Percentiles rank a stretch among this genome's conserved stretches.
Conservation (phyloP, 2,888 invertebrate genomes). For the Leptinotarsa haldemani region DNA sequence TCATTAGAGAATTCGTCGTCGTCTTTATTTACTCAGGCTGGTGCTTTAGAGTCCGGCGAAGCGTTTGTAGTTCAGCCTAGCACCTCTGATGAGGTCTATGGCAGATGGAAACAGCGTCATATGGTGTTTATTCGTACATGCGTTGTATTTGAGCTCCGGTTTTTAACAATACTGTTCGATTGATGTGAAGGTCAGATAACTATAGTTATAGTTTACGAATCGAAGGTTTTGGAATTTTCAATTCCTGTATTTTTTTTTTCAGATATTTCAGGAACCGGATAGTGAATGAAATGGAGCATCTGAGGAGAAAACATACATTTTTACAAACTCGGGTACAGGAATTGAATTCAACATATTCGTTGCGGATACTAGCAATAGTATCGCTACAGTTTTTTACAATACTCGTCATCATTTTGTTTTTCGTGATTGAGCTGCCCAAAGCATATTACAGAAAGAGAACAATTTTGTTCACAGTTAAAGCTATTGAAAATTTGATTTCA, state of each 20-base stretch:
- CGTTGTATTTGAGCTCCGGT: too few species aligned
- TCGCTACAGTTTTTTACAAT: background rate
- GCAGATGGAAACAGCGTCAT: too few species aligned
- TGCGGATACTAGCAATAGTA: slow-evolving; percentile 1
- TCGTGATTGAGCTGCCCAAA: background rate
- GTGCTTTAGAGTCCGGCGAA: too few species aligned
- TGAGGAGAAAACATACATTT: background rate
- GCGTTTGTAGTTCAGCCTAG: too few species aligned
- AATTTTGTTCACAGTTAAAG: background rate
- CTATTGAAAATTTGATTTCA: background rate
- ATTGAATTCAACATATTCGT: background rate
- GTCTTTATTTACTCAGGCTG: too few species aligned
- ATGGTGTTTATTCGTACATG: too few species aligned
- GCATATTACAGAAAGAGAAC: background rate
- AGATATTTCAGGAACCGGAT: background rate
- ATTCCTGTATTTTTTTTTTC: background rate
- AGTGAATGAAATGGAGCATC: background rate
- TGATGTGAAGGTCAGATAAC: too few species aligned
- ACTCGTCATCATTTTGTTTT: background rate
- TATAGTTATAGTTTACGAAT: too few species aligned
- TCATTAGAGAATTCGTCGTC: too few species aligned
- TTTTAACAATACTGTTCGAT: too few species aligned
- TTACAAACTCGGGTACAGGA: background rate
- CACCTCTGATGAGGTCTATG: too few species aligned
- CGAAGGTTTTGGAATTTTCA: too few species aligned